Base-by-base conservation (phyloP, 2,113 vertebrate species). In the Haliaeetus leucogaster region DNA sequence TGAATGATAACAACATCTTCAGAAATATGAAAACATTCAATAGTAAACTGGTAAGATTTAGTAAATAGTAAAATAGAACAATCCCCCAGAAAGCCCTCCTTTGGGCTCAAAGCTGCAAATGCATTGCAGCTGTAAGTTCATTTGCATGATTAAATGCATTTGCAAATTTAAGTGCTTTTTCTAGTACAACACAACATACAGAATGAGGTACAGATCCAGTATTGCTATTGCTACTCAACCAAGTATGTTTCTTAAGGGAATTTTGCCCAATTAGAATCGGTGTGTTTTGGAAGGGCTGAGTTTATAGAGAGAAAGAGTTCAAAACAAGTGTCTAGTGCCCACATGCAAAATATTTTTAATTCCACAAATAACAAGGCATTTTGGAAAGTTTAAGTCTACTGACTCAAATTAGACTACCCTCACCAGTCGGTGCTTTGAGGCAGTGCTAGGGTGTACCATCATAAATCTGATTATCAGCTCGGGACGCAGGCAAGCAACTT, bases 321-420 rank as follows among this genome's bases (percentile, higher is more conserved):
- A n/a, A 73, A 36, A 47, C 18, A 32, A 78, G 26, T 3, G 4
- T 8, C 66, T 26, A n/a, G 26, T 12, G 34, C 36, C 42, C 56
- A 16, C 2, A 26, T 5, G 9, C 14, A 67, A 86, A 71, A 9
- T 30, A 59, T 26, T 86, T 73, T 50, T 3, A 73, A 21, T 17
- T 70, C 82, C 88, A n/a, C 71, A 67, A 66, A 32, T 29, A 93
- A 19, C 3, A 8, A 86, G 26, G n/a, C 32, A 12, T 45, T 86
- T 36, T 8, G 43, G 29, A 62, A 73, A 72, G 40, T 34, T 66
- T 34, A 4, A 45, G 63, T 7, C 79, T 11, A 11, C 36, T 3
- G 5, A 13, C n/a, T 11, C 0, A 25, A 56, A 5, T 0, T 4
- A 34, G 52, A 23, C 52, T 10, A 27, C 16, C 40, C 59, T 45